A percentile compares a stretch with the other conserved stretches of the same genome.
Conservation (phyloP, 2,888 invertebrate genomes). For the Phyllotreta striolata region DNA sequence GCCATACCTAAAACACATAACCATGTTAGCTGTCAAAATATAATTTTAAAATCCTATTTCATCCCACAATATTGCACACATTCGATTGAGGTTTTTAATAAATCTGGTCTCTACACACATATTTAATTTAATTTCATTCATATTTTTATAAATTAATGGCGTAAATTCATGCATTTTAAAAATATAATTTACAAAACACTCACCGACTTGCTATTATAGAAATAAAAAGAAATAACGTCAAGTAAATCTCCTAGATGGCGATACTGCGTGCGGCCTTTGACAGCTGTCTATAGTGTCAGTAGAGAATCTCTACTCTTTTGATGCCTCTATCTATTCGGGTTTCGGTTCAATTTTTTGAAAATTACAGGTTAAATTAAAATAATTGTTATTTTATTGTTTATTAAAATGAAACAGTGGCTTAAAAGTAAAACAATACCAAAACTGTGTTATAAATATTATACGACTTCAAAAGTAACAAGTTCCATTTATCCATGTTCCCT, state of each 20-base stretch:
- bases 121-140: not conserved
- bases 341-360: too few species aligned
- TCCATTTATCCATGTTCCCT: too few species aligned
- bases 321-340: too few species aligned
- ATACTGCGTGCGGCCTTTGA: not conserved
- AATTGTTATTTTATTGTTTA: too few species aligned
- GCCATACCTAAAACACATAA: slow-evolving; percentile 66
- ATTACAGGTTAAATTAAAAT: too few species aligned
- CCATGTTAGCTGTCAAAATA: slow-evolving; percentile 23
- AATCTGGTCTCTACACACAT: not conserved
- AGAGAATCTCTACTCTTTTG: too few species aligned
- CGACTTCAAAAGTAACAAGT: slow-evolving; percentile 23
- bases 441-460: not conserved
- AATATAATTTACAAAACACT: slow-evolving; percentile 15
- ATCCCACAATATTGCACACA: slow-evolving; percentile 7
- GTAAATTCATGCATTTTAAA: slow-evolving; percentile 1
- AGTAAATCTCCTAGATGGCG: slow-evolving; percentile 15
- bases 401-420: too few species aligned
- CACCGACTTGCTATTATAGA: slow-evolving; percentile 17
- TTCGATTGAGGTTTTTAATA: not conserved
- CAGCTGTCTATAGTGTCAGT: not conserved
- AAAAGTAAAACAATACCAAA: too few species aligned
- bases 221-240: slow-evolving; percentile 20
- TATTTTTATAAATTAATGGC: slow-evolving; percentile 14
- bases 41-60: slow-evolving; percentile 21